A percentile compares a stretch with the other conserved stretches of the same genome.
Conservation (phyloP, 2,888 invertebrate genomes). For the Macrophya annulata region DNA sequence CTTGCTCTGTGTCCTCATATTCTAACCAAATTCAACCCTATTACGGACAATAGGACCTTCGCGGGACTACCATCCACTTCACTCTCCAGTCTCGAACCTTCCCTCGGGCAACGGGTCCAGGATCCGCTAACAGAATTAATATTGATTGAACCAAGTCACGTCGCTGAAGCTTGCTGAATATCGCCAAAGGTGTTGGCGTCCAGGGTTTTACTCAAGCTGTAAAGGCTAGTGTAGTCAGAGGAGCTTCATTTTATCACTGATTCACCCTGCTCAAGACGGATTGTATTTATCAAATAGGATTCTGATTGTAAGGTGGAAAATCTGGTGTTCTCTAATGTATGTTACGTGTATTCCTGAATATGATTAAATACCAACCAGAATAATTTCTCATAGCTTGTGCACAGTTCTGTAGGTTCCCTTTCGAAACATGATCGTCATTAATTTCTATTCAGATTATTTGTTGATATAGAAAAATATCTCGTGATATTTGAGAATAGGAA, state of each 20-base stretch:
- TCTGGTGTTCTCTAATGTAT: no score
- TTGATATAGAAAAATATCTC: no score
- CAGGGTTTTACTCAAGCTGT: background rate
- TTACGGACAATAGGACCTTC: conserved; percentile 53
- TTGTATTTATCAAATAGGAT: background rate
- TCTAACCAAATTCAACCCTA: conserved; percentile 52
- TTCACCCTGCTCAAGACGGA: background rate
- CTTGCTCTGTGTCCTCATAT: background rate
- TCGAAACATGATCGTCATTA: no score
- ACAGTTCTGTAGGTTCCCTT: no score
- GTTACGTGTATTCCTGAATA: background rate
- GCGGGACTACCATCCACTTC: conserved; percentile 35
- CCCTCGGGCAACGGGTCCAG: conserved; percentile 34
- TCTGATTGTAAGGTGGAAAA: background rate
- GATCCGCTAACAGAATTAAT: conserved; percentile 56
- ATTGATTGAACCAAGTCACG: conserved; percentile 52
- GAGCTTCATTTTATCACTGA: background rate
- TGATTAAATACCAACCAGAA: background rate
- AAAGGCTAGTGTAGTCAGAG: background rate
- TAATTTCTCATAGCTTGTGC: no score
- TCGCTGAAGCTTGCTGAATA: conserved; percentile 36
- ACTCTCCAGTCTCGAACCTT: conserved; percentile 36
- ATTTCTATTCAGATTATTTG: no score
- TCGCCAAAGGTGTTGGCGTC: conserved; percentile 40
- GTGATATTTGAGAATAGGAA: background rate